phyloP scores from a whole-genome alignment of 2,113 vertebrate species.

The Misgurnus anguillicaudatus region DNA sequence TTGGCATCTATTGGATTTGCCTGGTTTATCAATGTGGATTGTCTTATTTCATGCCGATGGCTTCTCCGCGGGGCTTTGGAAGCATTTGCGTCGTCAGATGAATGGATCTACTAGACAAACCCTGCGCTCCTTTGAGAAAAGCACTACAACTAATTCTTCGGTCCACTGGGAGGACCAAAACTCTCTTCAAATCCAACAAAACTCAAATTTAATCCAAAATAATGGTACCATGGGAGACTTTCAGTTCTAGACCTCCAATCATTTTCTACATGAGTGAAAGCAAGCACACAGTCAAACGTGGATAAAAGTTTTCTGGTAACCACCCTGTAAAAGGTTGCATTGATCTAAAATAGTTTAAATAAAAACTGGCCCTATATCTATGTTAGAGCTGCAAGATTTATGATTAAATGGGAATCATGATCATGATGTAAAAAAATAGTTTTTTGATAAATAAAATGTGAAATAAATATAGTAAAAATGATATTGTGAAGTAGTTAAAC shows the following conservation, averaged over 20 bases:
- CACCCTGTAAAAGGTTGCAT: too few relatives aligned
- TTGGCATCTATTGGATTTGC: slow-evolving; percentile 40
- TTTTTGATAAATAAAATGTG: too few relatives aligned
- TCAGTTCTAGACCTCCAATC: too few relatives aligned
- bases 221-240: neutral
- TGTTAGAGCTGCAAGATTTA: too few relatives aligned
- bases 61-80: slow-evolving; percentile 28
- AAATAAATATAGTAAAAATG: too few relatives aligned
- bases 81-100: slow-evolving; percentile 22
- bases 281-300: too few relatives aligned
- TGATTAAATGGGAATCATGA: too few relatives aligned
- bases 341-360: too few relatives aligned
- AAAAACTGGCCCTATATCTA: too few relatives aligned
- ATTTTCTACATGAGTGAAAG: neutral
- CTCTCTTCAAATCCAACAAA: neutral
- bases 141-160: slow-evolving; percentile 3
- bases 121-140: slow-evolving; percentile 29
- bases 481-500: too few relatives aligned
- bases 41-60: slow-evolving; percentile 46
- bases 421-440: too few relatives aligned
- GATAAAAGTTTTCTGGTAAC: too few relatives aligned
- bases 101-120: slow-evolving; percentile 40
- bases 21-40: slow-evolving; percentile 42
- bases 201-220: neutral
- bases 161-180: neutral